Base-by-base conservation (phyloP, 2,888 invertebrate species). In the Brenthis hecate region DNA sequence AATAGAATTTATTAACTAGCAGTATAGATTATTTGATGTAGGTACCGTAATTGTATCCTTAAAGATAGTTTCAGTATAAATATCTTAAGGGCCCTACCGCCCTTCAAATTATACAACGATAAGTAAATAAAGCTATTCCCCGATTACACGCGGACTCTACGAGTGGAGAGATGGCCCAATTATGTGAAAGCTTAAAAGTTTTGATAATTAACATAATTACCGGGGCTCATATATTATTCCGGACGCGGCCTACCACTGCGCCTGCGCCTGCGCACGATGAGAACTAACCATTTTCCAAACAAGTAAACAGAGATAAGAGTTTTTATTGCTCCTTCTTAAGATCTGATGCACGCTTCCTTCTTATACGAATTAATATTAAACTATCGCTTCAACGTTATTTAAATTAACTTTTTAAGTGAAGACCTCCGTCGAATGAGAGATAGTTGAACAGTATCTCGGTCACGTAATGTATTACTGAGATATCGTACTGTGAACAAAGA, bases 171-270 rank as follows among this genome's bases (percentile, higher is more conserved):
- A 67, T 54, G 43, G 36, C 70, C 70, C 72, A 68, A 68, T 69
- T 70, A 75, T 73, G 66, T 65, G 60, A 70, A 73, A 71, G 65
- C 68, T 53, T 57, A 58, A 71, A 68, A 68, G 67, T 62, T 72
- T 65, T 62, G 71, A 68, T 74, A 75, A 75, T 75, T 73, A 75
- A 73, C 70, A 73, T 74, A 66, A 65, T 65, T 67, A 56, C 67
- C 65, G 61, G 68, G 71, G 32, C 71, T 65, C 73, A 72, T 74
- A 73, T 73, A 72, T 74, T 72, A 73, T 70, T 69, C 70, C 23
- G 65, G 36, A 53, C 66, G 36, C 66, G 58, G 75, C 74, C 75
- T 74, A 73, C 75, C 62, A 43, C 62, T 16, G 32, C 11, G n/a
- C 6, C 48, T 14, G 23, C 48, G 14, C 47, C 48, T 23, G 47